Conservation (phyloP, 1,140 invertebrate genomes). For the Laodelphax striatellus region DNA sequence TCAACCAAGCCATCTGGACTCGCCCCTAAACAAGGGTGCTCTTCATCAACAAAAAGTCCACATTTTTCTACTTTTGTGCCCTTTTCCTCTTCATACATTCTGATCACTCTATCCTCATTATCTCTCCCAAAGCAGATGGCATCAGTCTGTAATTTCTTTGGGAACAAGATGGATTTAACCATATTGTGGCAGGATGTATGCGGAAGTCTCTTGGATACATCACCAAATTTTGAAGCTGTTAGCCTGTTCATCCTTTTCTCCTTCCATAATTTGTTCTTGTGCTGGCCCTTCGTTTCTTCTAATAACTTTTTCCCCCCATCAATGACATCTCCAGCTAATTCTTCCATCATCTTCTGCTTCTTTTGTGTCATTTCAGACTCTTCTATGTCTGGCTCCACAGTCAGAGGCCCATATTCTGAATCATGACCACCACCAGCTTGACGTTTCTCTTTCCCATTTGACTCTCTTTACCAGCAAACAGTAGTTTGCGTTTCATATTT, state of each 20-base stretch:
- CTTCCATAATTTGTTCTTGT: not conserved
- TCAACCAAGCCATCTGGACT: not conserved
- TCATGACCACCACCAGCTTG: not conserved
- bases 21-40: not conserved
- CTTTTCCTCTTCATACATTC: not conserved
- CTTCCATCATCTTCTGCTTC: not conserved
- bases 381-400: not conserved
- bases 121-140: not conserved
- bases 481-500: not conserved
- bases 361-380: not conserved
- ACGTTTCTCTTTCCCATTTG: not conserved
- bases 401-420: not conserved
- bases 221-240: not conserved
- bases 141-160: not conserved
- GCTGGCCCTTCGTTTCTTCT: not conserved
- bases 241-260: not conserved
- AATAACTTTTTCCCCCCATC: not conserved
- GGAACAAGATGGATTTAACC: not conserved
- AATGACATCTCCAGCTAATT: not conserved
- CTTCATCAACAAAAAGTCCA: conserved; percentile 2
- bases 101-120: not conserved
- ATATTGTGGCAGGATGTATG: not conserved
- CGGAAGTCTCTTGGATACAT: not conserved
- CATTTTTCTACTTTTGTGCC: not conserved
- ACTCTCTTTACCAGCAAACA: not conserved